Base-by-base conservation (phyloP, 1,140 invertebrate species). In the Eurosta solidaginis region DNA sequence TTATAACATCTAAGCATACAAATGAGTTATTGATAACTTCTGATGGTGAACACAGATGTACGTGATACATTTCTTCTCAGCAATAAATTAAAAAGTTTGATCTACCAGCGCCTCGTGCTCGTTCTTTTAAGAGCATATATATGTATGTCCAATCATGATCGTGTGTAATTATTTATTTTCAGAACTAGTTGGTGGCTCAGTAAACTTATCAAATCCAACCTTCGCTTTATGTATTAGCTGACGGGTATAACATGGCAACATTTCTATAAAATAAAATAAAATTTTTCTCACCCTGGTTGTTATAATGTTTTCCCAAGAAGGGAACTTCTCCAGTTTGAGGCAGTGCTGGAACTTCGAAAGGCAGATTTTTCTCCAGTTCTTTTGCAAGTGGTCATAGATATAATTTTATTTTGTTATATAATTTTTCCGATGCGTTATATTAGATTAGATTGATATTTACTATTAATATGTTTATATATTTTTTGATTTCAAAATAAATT, bases 231-330 rank as follows among this genome's bases (percentile, higher is more conserved):
- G 85, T 0, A 84, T 52, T n/a, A 84, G 79, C 25, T 85, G 82
- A 4, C 85, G 84, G 20, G 84, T 81, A 47, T 87, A 87, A 79
- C 85, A 87, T 40, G 85, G 85, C 45, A 87, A 63, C 85, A 87
- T 87, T 44, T 85, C 81, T 20, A 87, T 76, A 74, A 87, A 87
- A 5, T 83, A 82, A 78, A 87, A 84, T 74, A n/a, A 83, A 78
- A 74, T 49, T 78, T 81, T 87, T 87, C 0, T 87, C 85, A 47
- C 85, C 85, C 81, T 85, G 78, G 45, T 87, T 87, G 59, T 87
- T 87, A 50, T 87, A 87, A 79, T 87, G 85, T 50, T 87, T 87
- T 25, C 83, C 83, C 76, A 87, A 77, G 77, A 85, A 87, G 40
- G 84, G 83, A 78, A 85, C 80, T 78, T 87, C 85, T 17, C 85